Evolutionary conservation across 2,113 vertebrate genomes (phyloP), one percentile per base, ranked within the genome.

Genomic region (Zosterops borbonicus): DNA sequence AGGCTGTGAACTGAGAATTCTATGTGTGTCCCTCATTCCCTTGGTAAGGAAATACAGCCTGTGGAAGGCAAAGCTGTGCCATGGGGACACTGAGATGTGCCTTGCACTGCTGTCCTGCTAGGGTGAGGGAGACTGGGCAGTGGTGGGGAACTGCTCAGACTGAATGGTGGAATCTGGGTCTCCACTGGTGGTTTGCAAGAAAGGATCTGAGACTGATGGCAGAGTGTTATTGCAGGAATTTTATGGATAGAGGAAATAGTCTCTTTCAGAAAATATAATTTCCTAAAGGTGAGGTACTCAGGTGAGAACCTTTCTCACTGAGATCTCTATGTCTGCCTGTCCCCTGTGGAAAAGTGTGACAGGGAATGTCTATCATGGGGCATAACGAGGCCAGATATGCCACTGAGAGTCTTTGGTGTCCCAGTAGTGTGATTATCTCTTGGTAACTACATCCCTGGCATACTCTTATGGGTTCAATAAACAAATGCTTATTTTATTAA

Each of bases 401-500:
- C 63, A 17, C 70, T 15, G 46, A 65, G 39, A 63, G 63, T 63
- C 75, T 81, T 60, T 93, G 63, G 28, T 70, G 21, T 83, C 90
- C 88, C 94, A 52, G 64, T 14, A 52, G 90, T 76, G 68, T 90
- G 75, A 83, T 94, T 83, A 76, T 55, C 82, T 94, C 47, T 50
- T 56, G 75, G n/a, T 90, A 88, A 83, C 63, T 86, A 44, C 63
- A 59, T 63, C 41, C 17, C 75, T 86, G 79, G 55, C 62, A 86
- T 44, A 49, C 56, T 83, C 55, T 71, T 94, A 67, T 1, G 41
- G 90, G 68, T 70, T 96, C 94, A 83, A 88, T 92, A 90, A 86
- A 78, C n/a, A 92, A 47, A 16, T 76, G 82, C 91, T 95, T 91
- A 77, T 90, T 95, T 91, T 89, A 12, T 83, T 80, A 76, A 79